Evolutionary conservation across 2,797 vertebrate species (phyloP).

Genomic region (Crax fasciolata): DNA sequence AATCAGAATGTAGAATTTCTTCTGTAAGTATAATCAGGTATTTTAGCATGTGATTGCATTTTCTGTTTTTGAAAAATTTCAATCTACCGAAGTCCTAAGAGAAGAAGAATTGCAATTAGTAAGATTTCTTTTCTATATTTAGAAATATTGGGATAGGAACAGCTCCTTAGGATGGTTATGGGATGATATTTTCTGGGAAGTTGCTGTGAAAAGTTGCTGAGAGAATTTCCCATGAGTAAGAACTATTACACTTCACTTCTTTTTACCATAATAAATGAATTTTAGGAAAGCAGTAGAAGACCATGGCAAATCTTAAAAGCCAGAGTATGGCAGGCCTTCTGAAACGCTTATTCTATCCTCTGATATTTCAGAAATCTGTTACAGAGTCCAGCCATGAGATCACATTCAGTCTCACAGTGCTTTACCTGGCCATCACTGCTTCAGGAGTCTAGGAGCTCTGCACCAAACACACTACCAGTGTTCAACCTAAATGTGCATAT

Average conservation of each 20-base stretch:
- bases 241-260: neutral
- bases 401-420: neutral
- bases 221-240: neutral
- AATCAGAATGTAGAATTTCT: neutral
- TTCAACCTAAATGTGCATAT: neutral
- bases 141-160: neutral
- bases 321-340: neutral
- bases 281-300: neutral
- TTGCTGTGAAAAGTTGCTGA: neutral
- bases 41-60: neutral
- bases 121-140: neutral
- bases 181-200: neutral
- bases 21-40: neutral
- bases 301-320: neutral
- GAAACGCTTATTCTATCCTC: neutral
- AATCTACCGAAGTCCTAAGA: neutral
- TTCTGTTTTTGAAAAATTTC: neutral
- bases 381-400: neutral
- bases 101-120: neutral
- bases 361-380: neutral
- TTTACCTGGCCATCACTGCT: neutral
- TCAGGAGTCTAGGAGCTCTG: neutral
- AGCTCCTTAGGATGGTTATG: neutral
- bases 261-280: neutral
- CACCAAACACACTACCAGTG: fast-evolving